Percentiles rank a stretch among this genome's conserved stretches.
phyloP scores from a whole-genome alignment of 2,888 invertebrate species.

The Achlya flavicornis region DNA sequence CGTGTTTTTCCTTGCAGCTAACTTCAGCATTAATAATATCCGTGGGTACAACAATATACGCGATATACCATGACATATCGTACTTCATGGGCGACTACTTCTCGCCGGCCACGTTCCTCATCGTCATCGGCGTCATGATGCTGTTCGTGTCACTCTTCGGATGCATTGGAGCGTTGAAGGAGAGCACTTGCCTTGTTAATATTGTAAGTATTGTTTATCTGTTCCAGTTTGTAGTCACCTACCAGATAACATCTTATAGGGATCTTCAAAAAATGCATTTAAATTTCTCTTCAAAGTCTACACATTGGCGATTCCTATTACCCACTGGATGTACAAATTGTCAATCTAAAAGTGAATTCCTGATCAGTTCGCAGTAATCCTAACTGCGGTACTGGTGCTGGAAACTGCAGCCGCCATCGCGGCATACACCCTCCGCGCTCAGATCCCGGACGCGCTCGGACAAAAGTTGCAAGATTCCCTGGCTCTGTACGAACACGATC shows the following conservation, averaged over 20 bases:
- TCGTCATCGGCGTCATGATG: conserved; percentile 92
- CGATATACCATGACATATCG: conserved; percentile 89
- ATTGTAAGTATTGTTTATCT: conserved; percentile 81
- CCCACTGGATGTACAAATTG: no score
- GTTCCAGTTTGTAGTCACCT: no score
- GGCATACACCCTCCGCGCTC: conserved; percentile 87
- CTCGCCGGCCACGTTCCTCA: conserved; percentile 92
- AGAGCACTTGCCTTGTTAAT: conserved; percentile 93
- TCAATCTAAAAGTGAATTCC: neutral
- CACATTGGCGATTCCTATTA: no score
- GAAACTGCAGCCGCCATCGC: conserved; percentile 93
- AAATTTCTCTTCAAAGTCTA: no score
- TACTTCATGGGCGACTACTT: conserved; percentile 91
- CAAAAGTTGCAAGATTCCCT: conserved; percentile 86
- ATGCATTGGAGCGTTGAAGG: conserved; percentile 94
- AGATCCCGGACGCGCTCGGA: conserved; percentile 83
- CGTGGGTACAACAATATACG: conserved; percentile 88
- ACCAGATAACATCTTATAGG: no score
- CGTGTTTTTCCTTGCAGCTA: conserved; percentile 77
- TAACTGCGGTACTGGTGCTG: conserved; percentile 90
- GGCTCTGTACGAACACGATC: conserved; percentile 82
- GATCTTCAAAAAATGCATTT: no score
- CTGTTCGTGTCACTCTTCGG: conserved; percentile 94
- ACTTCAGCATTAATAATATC: conserved; percentile 89
- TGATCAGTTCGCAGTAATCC: conserved; percentile 89